Conservation (phyloP, 2,113 vertebrate genomes). For the Brachyhypopomus gauderio region DNA sequence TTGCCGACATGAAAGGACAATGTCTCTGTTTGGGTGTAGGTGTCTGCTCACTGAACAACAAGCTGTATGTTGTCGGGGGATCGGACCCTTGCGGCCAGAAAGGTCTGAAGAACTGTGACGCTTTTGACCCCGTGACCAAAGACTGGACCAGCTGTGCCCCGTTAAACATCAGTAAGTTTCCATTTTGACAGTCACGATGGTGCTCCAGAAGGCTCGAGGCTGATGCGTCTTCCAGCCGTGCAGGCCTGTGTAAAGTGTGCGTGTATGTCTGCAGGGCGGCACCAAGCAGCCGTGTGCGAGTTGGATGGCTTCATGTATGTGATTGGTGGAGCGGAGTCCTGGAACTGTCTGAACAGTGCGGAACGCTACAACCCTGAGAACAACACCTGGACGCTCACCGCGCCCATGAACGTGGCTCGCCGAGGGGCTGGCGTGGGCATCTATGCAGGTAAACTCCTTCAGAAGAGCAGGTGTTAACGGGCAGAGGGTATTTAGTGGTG, state of each 20-base stretch:
- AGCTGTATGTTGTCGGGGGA: constrained; percentile 92
- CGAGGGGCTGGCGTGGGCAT: constrained; percentile 90
- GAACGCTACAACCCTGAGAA: constrained; percentile 95
- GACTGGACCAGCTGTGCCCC: constrained; percentile 91
- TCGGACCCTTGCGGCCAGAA: constrained; percentile 98
- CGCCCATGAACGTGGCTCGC: constrained; percentile 94
- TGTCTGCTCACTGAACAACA: constrained; percentile 91
- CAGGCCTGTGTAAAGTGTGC: background rate
- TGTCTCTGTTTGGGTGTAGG: constrained; percentile 70
- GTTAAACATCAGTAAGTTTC: constrained; percentile 88
- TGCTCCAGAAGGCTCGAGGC: background rate
- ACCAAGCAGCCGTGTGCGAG: constrained; percentile 94
- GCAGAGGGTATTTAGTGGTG: too few species aligned
- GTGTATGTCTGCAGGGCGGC: constrained; percentile 79
- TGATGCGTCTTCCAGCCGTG: background rate
- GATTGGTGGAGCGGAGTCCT: constrained; percentile 93
- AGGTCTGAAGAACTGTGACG: constrained; percentile 96
- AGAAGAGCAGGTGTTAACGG: too few species aligned
- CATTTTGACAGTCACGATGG: background rate
- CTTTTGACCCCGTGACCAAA: constrained; percentile 92
- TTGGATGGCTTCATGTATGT: constrained; percentile 90
- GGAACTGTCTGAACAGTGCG: constrained; percentile 96
- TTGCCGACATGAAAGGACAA: background rate
- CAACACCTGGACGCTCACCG: constrained; percentile 93
- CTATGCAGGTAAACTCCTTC: constrained; percentile 75